phyloP scores from a whole-genome alignment of 2,888 invertebrate genomes.

The Dugesia japonica region DNA sequence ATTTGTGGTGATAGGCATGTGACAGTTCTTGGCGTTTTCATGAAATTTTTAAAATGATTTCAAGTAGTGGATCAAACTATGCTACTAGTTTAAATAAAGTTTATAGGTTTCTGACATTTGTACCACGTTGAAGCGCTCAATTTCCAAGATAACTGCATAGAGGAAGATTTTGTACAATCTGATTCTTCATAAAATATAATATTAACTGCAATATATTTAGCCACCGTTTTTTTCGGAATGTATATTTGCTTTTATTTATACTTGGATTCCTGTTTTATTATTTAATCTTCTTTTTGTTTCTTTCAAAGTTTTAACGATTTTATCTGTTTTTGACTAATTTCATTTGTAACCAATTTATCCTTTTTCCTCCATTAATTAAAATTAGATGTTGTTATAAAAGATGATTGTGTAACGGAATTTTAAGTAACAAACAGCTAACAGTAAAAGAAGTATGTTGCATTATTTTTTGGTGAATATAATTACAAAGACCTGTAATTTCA shows the following conservation, averaged over 20 bases:
- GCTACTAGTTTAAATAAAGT: constrained; percentile 5
- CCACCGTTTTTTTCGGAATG: not conserved
- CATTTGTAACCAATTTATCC: no score
- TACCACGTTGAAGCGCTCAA: not conserved
- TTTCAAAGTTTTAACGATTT: not conserved
- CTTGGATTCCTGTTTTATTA: not conserved
- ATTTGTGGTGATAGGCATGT: constrained; percentile 22
- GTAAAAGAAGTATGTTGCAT: no score
- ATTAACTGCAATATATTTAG: not conserved
- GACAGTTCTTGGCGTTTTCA: not conserved
- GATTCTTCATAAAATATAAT: not conserved
- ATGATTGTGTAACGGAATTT: no score
- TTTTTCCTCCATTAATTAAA: no score
- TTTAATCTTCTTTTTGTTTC: constrained; percentile 20
- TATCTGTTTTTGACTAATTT: not conserved
- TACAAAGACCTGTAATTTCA: no score
- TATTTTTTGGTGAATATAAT: no score
- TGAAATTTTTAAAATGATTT: not conserved
- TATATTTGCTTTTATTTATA: not conserved
- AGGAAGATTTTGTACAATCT: constrained; percentile 11
- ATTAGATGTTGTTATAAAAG: no score
- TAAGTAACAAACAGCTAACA: not conserved
- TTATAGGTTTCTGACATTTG: not conserved
- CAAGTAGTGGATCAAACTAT: not conserved
- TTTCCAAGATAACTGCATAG: not conserved